Percentiles rank a stretch among this genome's conserved stretches.
Conservation (phyloP, 2,888 invertebrate species). For the Pristionchus mayeri region DNA sequence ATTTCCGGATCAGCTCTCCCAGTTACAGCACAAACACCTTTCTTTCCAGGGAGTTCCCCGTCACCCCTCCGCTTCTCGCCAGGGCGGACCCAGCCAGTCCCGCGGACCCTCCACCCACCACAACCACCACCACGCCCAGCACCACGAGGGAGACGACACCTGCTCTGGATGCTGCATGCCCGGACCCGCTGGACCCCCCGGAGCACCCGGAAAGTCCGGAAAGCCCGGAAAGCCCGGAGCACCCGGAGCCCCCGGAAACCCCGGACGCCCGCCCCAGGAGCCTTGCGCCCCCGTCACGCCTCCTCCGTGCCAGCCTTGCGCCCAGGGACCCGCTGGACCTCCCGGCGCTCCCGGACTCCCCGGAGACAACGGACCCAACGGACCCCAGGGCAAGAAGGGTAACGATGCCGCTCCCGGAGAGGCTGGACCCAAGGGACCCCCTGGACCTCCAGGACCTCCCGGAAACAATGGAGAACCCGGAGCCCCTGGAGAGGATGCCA, state of each 20-base stretch:
- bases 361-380: slow-evolving; percentile 67
- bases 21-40: no score
- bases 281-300: slow-evolving; percentile 67
- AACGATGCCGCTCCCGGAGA: slow-evolving; percentile 67
- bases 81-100: not conserved
- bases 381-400: slow-evolving; percentile 66
- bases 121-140: not conserved
- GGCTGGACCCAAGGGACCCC: slow-evolving; percentile 70
- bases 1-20: no score
- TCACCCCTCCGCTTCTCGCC: slow-evolving; percentile 23
- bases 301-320: slow-evolving; percentile 69
- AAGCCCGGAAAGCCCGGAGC: slow-evolving; percentile 70
- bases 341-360: slow-evolving; percentile 68
- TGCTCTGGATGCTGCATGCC: slow-evolving; percentile 69
- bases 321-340: slow-evolving; percentile 66
- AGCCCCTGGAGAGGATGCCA: slow-evolving; percentile 60
- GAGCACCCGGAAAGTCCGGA: slow-evolving; percentile 69
- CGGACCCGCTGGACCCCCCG: slow-evolving; percentile 65
- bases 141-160: slow-evolving; percentile 56
- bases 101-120: not conserved
- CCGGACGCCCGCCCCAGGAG: slow-evolving; percentile 68
- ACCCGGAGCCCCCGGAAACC: slow-evolving; percentile 68
- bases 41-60: not conserved
- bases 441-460: slow-evolving; percentile 68
- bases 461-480: slow-evolving; percentile 56